Conservation (phyloP, 2,113 vertebrate species). For the Thunnus thynnus region DNA sequence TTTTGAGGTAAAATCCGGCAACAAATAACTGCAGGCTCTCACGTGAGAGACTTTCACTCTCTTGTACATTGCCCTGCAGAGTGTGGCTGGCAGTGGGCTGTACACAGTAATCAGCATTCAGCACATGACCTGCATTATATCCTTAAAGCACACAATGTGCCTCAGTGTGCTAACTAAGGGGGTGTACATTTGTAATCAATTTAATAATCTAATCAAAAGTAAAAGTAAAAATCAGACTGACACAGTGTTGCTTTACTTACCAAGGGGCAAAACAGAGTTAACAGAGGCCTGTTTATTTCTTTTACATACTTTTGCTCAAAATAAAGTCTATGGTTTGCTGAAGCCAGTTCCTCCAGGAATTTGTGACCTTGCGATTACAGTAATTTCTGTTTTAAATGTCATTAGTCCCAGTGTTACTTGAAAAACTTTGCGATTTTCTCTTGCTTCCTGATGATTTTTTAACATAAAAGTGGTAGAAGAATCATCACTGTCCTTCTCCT, state of each 20-base stretch:
- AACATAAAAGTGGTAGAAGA: too few species aligned
- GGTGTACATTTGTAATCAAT: conserved; percentile 33
- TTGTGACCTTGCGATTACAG: background rate
- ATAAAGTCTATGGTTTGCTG: conserved; percentile 5
- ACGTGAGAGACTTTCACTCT: conserved; percentile 52
- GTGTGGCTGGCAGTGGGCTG: conserved; percentile 43
- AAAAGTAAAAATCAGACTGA: conserved; percentile 17
- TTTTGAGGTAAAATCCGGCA: conserved; percentile 54
- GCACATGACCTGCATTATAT: conserved; percentile 78
- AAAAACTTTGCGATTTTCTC: background rate
- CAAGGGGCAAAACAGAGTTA: background rate
- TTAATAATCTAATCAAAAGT: conserved; percentile 49
- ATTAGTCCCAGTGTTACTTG: background rate
- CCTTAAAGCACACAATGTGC: conserved; percentile 65
- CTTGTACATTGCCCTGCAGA: conserved; percentile 47
- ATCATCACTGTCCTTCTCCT: background rate
- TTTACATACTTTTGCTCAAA: background rate
- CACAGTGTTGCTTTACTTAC: background rate
- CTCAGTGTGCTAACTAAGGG: conserved; percentile 56
- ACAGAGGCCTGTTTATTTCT: conserved; percentile 31
- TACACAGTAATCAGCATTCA: conserved; percentile 59
- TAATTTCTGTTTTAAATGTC: background rate
- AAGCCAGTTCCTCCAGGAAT: background rate
- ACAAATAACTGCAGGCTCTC: conserved; percentile 41
- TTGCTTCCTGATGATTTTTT: too few species aligned